Evolutionary conservation across 2,113 vertebrate species (phyloP).

Genomic region (Sorex araneus): DNA sequence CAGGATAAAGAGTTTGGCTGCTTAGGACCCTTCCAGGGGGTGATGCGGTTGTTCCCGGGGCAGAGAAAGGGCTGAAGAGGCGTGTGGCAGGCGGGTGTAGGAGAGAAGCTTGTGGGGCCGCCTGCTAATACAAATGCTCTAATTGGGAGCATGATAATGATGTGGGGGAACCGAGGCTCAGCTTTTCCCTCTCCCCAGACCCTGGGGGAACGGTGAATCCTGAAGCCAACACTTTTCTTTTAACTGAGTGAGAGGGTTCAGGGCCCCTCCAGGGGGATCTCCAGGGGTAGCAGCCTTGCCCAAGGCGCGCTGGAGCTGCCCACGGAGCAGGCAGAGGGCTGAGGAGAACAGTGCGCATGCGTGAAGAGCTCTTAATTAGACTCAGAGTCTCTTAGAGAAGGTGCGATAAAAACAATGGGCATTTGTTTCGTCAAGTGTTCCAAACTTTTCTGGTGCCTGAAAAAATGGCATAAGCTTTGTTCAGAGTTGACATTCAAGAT

Average conservation of each 20-base stretch:
- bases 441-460: background rate
- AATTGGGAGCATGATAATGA: too few relatives aligned
- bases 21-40: too few relatives aligned
- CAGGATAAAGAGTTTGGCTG: background rate
- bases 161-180: background rate
- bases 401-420: background rate
- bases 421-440: slow-evolving; percentile 33
- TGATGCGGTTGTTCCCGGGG: too few relatives aligned
- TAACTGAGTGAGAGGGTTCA: background rate
- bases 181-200: background rate
- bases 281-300: background rate
- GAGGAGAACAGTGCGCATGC: background rate
- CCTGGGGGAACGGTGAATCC: background rate
- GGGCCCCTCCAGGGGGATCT: background rate
- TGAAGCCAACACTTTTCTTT: background rate
- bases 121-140: too few relatives aligned
- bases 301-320: background rate
- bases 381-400: background rate
- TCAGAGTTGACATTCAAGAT: background rate
- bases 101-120: too few relatives aligned
- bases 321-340: background rate
- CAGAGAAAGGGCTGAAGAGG: background rate
- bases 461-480: background rate
- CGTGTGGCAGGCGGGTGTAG: background rate
- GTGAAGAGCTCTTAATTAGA: background rate